Conservation (phyloP, 2,888 invertebrate species). For the Tiliacea citrago region DNA sequence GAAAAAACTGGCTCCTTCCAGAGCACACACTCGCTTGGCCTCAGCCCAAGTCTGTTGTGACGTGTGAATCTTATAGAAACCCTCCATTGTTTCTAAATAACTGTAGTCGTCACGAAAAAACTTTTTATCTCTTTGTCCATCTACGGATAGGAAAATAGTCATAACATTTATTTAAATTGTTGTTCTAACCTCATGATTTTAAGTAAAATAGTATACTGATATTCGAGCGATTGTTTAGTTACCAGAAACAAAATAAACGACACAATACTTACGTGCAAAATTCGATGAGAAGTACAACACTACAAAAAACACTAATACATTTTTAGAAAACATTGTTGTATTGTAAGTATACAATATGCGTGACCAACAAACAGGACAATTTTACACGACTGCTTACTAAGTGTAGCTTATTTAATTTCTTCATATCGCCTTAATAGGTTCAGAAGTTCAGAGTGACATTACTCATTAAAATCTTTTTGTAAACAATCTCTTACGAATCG, state of each 20-base stretch:
- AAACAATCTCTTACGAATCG: too few relatives aligned
- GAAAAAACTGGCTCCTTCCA: constrained; percentile 27
- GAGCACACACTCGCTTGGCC: constrained; percentile 11
- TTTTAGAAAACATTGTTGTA: constrained; percentile 43
- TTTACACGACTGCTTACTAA: too few relatives aligned
- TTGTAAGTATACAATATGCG: not conserved
- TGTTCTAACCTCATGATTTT: too few relatives aligned
- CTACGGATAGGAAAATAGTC: not conserved
- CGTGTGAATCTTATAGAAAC: constrained; percentile 29
- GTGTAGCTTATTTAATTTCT: too few relatives aligned
- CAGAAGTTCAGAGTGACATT: too few relatives aligned
- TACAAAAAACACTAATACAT: constrained; percentile 27
- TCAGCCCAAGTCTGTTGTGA: not conserved
- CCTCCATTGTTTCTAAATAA: constrained; percentile 3
- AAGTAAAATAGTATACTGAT: too few relatives aligned
- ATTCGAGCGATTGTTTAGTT: too few relatives aligned
- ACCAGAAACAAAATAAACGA: too few relatives aligned
- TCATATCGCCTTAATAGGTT: too few relatives aligned
- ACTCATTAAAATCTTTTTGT: too few relatives aligned
- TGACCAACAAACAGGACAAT: not conserved
- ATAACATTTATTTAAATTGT: not conserved
- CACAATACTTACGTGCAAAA: constrained; percentile 38
- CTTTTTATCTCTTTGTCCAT: constrained; percentile 10
- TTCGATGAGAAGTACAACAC: constrained; percentile 13
- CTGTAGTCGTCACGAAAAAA: constrained; percentile 22